Evolutionary conservation across 2,797 vertebrate species (phyloP).

Genomic region (Amblyopsis hoosieri): DNA sequence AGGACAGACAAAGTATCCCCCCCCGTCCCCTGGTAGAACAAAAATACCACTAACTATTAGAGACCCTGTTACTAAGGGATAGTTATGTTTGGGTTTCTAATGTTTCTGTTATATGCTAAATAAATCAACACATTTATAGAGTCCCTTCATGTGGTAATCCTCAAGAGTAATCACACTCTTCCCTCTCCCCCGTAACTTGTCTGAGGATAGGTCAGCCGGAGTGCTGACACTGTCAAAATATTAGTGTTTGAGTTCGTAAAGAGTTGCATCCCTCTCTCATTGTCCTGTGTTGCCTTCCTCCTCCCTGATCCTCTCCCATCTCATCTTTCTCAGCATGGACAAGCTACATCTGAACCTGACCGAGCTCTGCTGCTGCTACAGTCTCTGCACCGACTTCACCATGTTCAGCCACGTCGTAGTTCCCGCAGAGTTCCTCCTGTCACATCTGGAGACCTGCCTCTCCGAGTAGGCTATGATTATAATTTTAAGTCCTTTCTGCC

Average conservation of each 20-base stretch:
- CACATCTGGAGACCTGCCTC: constrained; percentile 86
- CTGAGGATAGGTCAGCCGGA: constrained; percentile 12
- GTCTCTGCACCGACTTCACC: constrained; percentile 75
- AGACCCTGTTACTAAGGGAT: constrained; percentile 1
- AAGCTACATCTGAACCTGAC: constrained; percentile 87
- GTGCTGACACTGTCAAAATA: constrained; percentile 41
- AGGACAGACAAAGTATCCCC: too few relatives aligned
- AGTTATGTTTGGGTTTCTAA: not conserved
- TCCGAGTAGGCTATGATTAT: constrained; percentile 77
- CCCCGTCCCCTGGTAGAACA: not conserved
- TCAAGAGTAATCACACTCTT: not conserved
- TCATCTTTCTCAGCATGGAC: constrained; percentile 82
- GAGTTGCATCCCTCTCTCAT: not conserved
- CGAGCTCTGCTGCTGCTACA: constrained; percentile 85
- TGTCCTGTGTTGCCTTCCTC: not conserved
- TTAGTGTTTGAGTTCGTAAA: constrained; percentile 25
- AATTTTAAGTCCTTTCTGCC: not conserved
- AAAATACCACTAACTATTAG: not conserved
- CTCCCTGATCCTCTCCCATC: not conserved
- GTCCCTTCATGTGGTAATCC: constrained; percentile 8
- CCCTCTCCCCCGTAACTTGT: constrained; percentile 32
- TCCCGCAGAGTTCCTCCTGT: constrained; percentile 87
- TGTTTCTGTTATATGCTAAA: constrained; percentile 15
- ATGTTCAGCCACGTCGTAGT: constrained; percentile 85
- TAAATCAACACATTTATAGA: constrained; percentile 11